Percentiles rank a stretch among this genome's conserved stretches.
Evolutionary conservation across 2,888 invertebrate genomes (phyloP).

Genomic region (Abrostola tripartita): DNA sequence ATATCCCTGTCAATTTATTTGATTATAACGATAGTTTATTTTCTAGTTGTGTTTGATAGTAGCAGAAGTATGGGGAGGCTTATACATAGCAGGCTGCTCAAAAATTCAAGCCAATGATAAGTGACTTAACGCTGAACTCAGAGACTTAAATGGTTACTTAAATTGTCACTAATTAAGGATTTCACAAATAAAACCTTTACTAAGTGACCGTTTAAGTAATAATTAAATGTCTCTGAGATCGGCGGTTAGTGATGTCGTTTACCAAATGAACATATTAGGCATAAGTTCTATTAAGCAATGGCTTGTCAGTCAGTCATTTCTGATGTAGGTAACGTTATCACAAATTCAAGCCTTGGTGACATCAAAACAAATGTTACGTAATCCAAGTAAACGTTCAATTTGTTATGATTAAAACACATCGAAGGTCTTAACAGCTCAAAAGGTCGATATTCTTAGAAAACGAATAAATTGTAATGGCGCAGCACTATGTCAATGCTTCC

Average conservation of each 20-base stretch:
- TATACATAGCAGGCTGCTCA: too few relatives aligned
- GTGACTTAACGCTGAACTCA: too few relatives aligned
- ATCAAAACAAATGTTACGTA: conserved; percentile 24
- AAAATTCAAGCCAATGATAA: too few relatives aligned
- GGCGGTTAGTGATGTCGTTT: too few relatives aligned
- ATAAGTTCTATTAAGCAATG: too few relatives aligned
- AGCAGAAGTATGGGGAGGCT: too few relatives aligned
- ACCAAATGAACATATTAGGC: too few relatives aligned
- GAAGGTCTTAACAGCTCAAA: conserved; percentile 48
- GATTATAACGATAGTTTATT: neutral
- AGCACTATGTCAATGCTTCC: neutral
- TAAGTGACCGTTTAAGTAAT: too few relatives aligned
- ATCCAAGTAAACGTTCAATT: conserved; percentile 39
- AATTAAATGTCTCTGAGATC: too few relatives aligned
- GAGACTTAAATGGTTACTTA: too few relatives aligned
- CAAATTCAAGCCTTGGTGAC: neutral
- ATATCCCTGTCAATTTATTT: conserved; percentile 19
- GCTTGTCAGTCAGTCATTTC: neutral
- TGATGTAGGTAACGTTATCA: neutral
- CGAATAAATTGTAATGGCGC: conserved; percentile 32
- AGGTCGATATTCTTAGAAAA: conserved; percentile 49
- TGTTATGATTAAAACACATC: conserved; percentile 43
- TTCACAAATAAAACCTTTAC: too few relatives aligned
- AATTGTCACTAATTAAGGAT: too few relatives aligned
- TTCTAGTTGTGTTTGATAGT: neutral